Percentiles rank a stretch among this genome's conserved stretches.
These are phyloP conservation scores for Notiomystis cincta DNA, from an alignment of 2,113 vertebrate genomes.

Conservation along the genomic window DNA sequence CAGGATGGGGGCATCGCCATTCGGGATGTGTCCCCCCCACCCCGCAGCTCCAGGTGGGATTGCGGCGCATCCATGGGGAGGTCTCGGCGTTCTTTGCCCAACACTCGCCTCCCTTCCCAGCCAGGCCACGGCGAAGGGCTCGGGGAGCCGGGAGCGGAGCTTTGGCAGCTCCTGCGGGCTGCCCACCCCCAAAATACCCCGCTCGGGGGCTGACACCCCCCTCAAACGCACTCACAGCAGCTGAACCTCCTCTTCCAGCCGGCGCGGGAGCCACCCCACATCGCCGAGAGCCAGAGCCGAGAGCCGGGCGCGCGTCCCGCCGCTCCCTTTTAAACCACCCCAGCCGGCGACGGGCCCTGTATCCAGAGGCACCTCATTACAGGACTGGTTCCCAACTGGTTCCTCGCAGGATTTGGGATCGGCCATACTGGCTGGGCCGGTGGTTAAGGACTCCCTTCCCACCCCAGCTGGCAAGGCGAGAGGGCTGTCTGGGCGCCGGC, in stretches of 20 bases:
- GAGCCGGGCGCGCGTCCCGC: not conserved
- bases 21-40: not conserved
- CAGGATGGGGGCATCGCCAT: accelerated
- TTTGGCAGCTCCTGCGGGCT: not conserved
- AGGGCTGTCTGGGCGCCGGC: not conserved
- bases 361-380: conserved; percentile 28
- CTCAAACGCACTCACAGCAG: not conserved
- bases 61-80: accelerated
- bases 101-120: accelerated
- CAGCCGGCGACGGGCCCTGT: not conserved
- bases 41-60: not conserved
- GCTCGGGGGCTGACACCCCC: accelerated
- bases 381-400: conserved; percentile 57
- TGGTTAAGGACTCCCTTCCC: conserved; percentile 15
- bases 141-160: accelerated
- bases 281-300: not conserved
- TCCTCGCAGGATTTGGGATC: not conserved
- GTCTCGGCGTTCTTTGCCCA: accelerated
- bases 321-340: conserved; percentile 7
- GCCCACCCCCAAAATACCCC: not conserved
- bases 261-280: conserved; percentile 34
- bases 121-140: accelerated
- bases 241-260: conserved; percentile 47
- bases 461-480: not conserved
- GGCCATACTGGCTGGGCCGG: conserved; percentile 9